phyloP scores from a whole-genome alignment of 2,113 vertebrate species.

The Naja naja region DNA sequence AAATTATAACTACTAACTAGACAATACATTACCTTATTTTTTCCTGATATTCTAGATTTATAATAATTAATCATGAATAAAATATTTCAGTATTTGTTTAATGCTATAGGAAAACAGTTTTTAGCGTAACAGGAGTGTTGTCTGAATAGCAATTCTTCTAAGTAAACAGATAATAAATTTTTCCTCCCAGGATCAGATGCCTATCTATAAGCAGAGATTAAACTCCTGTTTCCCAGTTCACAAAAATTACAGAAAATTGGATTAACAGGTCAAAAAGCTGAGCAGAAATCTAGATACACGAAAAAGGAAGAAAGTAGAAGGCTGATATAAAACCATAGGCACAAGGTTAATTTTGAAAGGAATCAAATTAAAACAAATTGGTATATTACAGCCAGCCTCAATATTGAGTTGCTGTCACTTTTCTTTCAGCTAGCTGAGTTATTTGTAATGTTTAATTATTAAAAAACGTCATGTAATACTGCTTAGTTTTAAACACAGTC shows the following conservation, averaged over 20 bases:
- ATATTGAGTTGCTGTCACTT: background rate
- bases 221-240: background rate
- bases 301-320: background rate
- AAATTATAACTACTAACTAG: conserved; percentile 28
- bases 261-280: background rate
- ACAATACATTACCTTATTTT: conserved; percentile 5
- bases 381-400: too few species aligned
- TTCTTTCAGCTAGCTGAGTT: background rate
- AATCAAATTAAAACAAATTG: background rate
- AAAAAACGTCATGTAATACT: background rate
- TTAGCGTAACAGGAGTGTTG: background rate
- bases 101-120: background rate
- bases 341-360: background rate
- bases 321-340: background rate
- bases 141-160: background rate
- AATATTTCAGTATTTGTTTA: background rate
- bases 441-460: background rate
- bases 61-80: background rate
- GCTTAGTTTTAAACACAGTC: background rate
- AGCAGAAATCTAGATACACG: background rate
- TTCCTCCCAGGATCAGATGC: background rate
- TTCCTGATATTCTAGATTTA: conserved; percentile 8
- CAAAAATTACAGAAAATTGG: background rate
- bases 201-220: background rate
- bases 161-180: background rate